These are phyloP conservation scores for Chymomyza costata DNA, from an alignment of 1,140 invertebrate species.

Conservation along the genomic window DNA sequence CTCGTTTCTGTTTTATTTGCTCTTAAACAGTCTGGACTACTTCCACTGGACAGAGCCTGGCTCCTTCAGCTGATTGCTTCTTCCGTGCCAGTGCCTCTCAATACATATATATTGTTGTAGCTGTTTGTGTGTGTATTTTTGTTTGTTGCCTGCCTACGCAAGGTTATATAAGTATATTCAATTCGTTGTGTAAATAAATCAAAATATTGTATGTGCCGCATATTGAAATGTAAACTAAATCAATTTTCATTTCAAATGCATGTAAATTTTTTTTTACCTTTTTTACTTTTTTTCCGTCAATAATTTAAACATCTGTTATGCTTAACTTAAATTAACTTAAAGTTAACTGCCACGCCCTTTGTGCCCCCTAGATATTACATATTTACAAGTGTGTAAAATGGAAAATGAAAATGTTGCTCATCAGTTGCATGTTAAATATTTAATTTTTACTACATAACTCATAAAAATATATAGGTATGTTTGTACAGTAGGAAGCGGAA, in stretches of 20 bases:
- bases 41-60: conserved; percentile 42
- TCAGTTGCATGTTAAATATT: conserved; percentile 48
- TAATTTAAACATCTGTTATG: conserved; percentile 38
- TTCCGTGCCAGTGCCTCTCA: conserved; percentile 39
- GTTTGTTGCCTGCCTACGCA: background rate
- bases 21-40: conserved; percentile 57
- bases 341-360: conserved; percentile 11
- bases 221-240: conserved; percentile 31
- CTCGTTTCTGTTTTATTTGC: conserved; percentile 54
- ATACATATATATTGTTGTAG: no score
- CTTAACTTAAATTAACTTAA: conserved; percentile 27
- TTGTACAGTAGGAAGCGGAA: no score
- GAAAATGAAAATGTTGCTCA: conserved; percentile 20
- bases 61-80: conserved; percentile 1
- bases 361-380: conserved; percentile 15
- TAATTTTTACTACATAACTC: conserved; percentile 48
- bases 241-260: conserved; percentile 49
- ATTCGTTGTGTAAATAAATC: conserved; percentile 48
- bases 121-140: conserved; percentile 29
- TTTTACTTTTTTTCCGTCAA: no score
- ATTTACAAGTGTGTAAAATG: conserved; percentile 39
- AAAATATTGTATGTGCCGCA: conserved; percentile 16
- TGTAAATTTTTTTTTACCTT: conserved; percentile 12
- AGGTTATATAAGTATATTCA: background rate
- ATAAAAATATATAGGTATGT: no score